phyloP scores from a whole-genome alignment of 2,797 vertebrate species.

The Gallinago solitaria region DNA sequence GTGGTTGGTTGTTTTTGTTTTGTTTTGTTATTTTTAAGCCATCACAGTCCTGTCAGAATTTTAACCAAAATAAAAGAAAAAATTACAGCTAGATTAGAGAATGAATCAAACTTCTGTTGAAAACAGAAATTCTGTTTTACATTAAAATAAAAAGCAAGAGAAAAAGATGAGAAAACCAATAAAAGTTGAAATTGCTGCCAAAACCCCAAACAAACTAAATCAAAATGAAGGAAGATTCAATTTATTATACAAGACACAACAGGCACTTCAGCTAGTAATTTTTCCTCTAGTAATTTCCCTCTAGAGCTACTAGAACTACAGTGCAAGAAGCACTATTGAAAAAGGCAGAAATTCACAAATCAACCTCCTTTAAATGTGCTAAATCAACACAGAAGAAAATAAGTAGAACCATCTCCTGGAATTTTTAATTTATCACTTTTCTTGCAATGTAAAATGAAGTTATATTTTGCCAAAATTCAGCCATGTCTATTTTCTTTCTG shows the following conservation, averaged over 20 bases:
- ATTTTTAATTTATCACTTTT: background rate
- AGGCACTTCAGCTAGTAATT: background rate
- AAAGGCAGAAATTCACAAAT: background rate
- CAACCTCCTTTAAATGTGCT: background rate
- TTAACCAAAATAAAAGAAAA: background rate
- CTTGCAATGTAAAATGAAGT: background rate
- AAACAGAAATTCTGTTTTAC: background rate
- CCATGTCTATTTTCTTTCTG: background rate
- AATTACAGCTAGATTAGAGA: background rate
- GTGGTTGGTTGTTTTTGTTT: background rate
- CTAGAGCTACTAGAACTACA: background rate
- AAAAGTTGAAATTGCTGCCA: background rate
- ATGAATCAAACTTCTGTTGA: background rate
- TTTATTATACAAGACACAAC: background rate
- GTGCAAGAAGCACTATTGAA: background rate
- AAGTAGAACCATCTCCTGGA: background rate
- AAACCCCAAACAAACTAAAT: background rate
- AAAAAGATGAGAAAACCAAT: background rate
- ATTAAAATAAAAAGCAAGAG: background rate
- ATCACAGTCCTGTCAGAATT: background rate
- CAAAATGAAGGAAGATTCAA: background rate
- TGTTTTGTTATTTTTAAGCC: background rate
- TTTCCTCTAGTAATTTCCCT: slow-evolving; percentile 3
- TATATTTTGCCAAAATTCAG: background rate
- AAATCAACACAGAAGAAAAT: background rate